Evolutionary conservation across 1,140 invertebrate genomes (phyloP).

Genomic region (Meloidogyne floridensis): DNA sequence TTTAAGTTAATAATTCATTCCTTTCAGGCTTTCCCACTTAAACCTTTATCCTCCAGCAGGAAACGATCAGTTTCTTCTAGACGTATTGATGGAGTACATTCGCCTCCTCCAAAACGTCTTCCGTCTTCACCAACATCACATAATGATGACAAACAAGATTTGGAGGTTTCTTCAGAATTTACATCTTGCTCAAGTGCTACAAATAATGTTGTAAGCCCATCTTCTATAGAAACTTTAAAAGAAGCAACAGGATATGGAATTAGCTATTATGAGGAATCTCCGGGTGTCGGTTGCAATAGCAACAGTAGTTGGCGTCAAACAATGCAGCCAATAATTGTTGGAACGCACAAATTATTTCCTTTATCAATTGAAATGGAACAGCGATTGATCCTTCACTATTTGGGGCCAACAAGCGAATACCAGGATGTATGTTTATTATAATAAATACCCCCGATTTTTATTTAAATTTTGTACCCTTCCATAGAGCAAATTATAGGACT

Average conservation of each 20-base stretch:
- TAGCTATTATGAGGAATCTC: constrained; percentile 15
- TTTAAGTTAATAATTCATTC: neutral
- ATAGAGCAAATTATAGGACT: no score
- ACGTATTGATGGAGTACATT: neutral
- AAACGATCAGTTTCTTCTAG: neutral
- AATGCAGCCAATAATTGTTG: constrained; percentile 48
- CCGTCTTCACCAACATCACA: constrained; percentile 10
- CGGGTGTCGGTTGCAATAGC: constrained; percentile 28
- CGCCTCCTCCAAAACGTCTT: constrained; percentile 20
- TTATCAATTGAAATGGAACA: constrained; percentile 52
- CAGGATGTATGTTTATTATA: constrained; percentile 34
- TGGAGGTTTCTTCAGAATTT: neutral
- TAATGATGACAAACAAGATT: neutral
- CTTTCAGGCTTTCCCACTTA: neutral
- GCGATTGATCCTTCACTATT: constrained; percentile 49
- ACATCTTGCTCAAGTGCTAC: neutral
- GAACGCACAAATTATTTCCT: constrained; percentile 41
- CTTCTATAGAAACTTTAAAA: neutral
- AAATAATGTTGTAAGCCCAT: neutral
- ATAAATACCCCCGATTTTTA: no score
- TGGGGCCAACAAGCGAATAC: constrained; percentile 45
- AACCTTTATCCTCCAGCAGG: neutral
- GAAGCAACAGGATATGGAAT: neutral
- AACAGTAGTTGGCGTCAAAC: constrained; percentile 42
- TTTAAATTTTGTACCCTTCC: no score